Conservation (phyloP, 1,140 invertebrate species). For the Eriocheir sinensis region DNA sequence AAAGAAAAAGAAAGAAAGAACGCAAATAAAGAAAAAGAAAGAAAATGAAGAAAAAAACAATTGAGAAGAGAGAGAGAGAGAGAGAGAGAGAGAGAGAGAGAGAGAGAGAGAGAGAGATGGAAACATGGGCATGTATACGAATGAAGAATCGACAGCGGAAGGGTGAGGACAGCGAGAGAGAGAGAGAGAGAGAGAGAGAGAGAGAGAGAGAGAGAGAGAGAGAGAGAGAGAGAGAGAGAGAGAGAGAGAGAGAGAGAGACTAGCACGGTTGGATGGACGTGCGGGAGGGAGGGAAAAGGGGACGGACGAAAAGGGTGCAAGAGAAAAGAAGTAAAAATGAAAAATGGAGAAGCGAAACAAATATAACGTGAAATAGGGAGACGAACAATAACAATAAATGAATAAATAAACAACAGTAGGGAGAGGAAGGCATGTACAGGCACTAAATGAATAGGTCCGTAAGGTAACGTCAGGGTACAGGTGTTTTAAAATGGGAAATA, state of each 20-base stretch:
- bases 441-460: no score
- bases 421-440: no score
- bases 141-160: conserved; percentile 31
- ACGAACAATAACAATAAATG: no score
- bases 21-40: neutral
- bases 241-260: neutral
- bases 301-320: neutral
- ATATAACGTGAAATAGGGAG: no score
- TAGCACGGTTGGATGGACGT: neutral
- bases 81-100: conserved; percentile 1
- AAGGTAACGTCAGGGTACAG: no score
- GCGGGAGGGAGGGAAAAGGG: neutral
- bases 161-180: neutral
- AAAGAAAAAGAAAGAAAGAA: neutral
- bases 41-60: neutral
- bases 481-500: no score
- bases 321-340: neutral
- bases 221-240: neutral
- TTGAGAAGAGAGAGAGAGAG: neutral
- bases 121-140: neutral
- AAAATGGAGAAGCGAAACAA: no score
- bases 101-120: neutral
- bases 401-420: no score
- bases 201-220: no score
- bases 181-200: neutral